Conservation (phyloP, 2,888 invertebrate genomes). For the Helleia helle region DNA sequence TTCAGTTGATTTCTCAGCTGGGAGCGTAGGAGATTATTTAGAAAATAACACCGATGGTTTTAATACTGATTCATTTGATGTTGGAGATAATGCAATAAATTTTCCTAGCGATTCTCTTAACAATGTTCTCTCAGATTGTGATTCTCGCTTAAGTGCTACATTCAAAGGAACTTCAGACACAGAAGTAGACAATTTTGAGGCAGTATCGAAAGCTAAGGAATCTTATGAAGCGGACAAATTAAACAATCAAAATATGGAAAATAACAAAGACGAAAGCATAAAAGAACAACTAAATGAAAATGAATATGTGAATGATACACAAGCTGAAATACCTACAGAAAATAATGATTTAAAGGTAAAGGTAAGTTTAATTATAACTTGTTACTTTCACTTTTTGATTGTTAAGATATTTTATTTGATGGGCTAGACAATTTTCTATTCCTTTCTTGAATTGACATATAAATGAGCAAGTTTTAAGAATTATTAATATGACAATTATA, state of each 20-base stretch:
- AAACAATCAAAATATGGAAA: not conserved
- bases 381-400: too few relatives aligned
- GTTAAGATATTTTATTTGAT: too few relatives aligned
- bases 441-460: too few relatives aligned
- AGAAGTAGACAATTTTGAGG: slow-evolving; percentile 44
- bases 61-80: slow-evolving; percentile 53
- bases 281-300: not conserved
- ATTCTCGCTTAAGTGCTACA: slow-evolving; percentile 49
- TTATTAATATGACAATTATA: too few relatives aligned
- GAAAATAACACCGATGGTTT: slow-evolving; percentile 53
- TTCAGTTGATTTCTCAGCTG: slow-evolving; percentile 61
- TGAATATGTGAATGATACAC: too few relatives aligned
- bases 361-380: too few relatives aligned
- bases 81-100: slow-evolving; percentile 61
- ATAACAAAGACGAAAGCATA: slow-evolving; percentile 4
- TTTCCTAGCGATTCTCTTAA: slow-evolving; percentile 55
- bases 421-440: too few relatives aligned
- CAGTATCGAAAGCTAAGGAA: slow-evolving; percentile 20
- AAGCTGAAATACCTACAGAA: too few relatives aligned
- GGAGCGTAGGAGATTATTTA: slow-evolving; percentile 62
- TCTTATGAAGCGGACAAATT: slow-evolving; percentile 12
- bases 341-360: too few relatives aligned
- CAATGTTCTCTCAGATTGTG: slow-evolving; percentile 52
- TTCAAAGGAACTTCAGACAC: slow-evolving; percentile 35
- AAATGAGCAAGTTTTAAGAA: too few relatives aligned